Conservation (phyloP, 2,797 vertebrate genomes). For the Ataeniobius toweri region DNA sequence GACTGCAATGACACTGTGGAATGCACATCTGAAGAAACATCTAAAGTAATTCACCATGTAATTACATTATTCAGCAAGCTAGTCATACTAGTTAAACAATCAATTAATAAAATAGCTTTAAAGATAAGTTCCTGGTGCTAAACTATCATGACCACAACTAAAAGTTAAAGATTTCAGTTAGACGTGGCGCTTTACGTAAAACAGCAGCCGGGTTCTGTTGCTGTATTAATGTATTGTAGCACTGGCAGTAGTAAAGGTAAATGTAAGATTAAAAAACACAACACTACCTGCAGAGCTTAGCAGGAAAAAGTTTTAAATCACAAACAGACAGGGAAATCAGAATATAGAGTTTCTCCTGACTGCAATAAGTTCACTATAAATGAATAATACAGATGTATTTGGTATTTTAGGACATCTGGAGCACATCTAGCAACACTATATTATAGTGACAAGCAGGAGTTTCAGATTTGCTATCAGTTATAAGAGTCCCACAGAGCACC, state of each 20-base stretch:
- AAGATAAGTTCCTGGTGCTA: constrained; percentile 13
- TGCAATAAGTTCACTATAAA: constrained; percentile 1
- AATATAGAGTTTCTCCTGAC: background rate
- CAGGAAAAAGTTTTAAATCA: constrained; percentile 2
- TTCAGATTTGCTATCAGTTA: constrained; percentile 12
- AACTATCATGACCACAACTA: background rate
- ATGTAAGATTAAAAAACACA: background rate
- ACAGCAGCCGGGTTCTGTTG: constrained; percentile 23
- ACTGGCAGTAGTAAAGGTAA: background rate
- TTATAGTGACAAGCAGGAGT: constrained; percentile 11
- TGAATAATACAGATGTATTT: constrained; percentile 6
- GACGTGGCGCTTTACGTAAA: background rate
- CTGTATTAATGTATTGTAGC: constrained; percentile 7
- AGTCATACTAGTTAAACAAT: background rate
- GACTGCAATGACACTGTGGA: constrained; percentile 9
- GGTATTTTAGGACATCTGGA: constrained; percentile 18
- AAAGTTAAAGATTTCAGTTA: constrained; percentile 19
- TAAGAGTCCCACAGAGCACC: background rate
- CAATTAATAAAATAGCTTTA: constrained; percentile 12
- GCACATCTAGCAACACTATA: background rate
- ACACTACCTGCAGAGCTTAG: background rate
- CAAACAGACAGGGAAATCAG: constrained; percentile 16
- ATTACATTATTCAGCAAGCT: constrained; percentile 17
- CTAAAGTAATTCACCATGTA: constrained; percentile 11
- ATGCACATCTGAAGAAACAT: constrained; percentile 22